Evolutionary conservation across 2,888 invertebrate genomes (phyloP).

Genomic region (Rutpela maculata): DNA sequence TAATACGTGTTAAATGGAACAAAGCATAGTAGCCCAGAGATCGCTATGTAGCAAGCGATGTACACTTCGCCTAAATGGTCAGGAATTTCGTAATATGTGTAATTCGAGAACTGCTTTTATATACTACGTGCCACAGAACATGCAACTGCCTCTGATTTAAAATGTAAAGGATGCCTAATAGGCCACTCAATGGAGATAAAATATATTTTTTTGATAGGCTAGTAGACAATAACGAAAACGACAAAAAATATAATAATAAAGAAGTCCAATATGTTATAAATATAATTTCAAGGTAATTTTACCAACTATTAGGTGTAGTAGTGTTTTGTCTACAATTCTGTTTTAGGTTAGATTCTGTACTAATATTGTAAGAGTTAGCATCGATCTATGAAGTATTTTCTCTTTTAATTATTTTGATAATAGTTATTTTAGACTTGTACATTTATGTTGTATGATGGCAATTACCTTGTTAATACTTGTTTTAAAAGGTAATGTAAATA

Average conservation of each 20-base stretch:
- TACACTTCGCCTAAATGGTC: not conserved
- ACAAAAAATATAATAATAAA: no score
- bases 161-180: no score
- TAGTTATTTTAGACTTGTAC: constrained; percentile 41
- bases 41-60: not conserved
- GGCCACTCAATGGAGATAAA: no score
- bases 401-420: constrained; percentile 41
- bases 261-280: no score
- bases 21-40: not conserved
- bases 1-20: not conserved
- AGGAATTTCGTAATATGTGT: not conserved
- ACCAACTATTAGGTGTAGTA: constrained; percentile 48
- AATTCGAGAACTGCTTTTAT: no score
- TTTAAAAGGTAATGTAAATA: constrained; percentile 41
- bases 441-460: constrained; percentile 37
- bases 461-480: constrained; percentile 33
- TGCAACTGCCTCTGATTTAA: not conserved
- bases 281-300: no score
- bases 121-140: no score
- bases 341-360: constrained; percentile 43
- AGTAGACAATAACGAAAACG: no score
- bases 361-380: constrained; percentile 40
- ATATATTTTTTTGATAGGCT: no score
- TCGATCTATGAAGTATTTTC: constrained; percentile 39
- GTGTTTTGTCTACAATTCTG: constrained; percentile 39